Base-by-base conservation (phyloP, 2,113 vertebrate genomes). In the Dascyllus trimaculatus region DNA sequence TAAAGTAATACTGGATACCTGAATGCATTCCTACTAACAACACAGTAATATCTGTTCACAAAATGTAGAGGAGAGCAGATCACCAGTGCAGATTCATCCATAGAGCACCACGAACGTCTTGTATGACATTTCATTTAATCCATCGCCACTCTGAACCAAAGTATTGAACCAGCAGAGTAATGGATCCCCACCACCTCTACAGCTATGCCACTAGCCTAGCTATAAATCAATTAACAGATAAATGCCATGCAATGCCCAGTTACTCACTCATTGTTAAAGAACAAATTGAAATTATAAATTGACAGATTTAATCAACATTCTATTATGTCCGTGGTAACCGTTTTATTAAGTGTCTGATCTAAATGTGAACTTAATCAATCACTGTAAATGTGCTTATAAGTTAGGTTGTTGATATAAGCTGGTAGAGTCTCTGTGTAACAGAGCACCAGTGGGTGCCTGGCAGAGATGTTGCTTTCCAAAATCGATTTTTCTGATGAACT, bases 321-420 rank as follows among this genome's bases (percentile, higher is more conserved):
- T 17, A 6, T 64, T 48, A 38, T 15, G 51, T 57, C 24, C 52
- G 18, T 48, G 8, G 0, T 38, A 45, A 68, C 22, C 8, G n/a
- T 59, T 59, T 51, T 43, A 63, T 26, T 52, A 26, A 51, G 57
- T 61, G 54, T 22, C 25, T 10, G 35, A 51, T 71, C 67, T 53
- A 69, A 71, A 66, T 64, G 58, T 64, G 58, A 74, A 45, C 54
- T 21, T 21, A 57, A 53, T 60, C 53, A 71, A 18, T 65, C 38
- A 64, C 22, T 51, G 24, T 5, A 8, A 25, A 21, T 15, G 25
- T 10, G 4, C 48, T 2, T 25, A 26, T 54, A 49, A 57, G 7
- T 53, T 5, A 9, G 26, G 38, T 0, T 26, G 46, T 43, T 9
- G 0, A 3, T 43, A 17, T 9, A 61, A 46, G 9, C 7, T 15